Conservation (phyloP, 2,113 vertebrate species). For the Perca fluviatilis region DNA sequence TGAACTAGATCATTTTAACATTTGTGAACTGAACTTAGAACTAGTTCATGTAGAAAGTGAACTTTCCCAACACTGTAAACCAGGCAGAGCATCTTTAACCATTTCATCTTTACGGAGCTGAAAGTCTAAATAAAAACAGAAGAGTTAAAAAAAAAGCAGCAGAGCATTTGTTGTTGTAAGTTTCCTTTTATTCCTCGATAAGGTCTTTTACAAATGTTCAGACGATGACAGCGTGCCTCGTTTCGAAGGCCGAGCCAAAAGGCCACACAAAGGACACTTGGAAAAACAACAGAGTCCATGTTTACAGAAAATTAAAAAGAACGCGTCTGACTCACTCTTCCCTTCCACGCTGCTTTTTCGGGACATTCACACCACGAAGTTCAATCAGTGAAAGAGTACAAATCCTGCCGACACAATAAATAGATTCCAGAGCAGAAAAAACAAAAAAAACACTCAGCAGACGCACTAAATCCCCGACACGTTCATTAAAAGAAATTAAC, state of each 20-base stretch:
- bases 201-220: slow-evolving; percentile 73
- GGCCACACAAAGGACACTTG: slow-evolving; percentile 80
- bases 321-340: background rate
- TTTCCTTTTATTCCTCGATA: slow-evolving; percentile 79
- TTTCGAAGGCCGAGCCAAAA: slow-evolving; percentile 12
- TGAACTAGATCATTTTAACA: too few relatives aligned
- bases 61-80: too few relatives aligned
- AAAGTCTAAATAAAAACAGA: too few relatives aligned
- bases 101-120: too few relatives aligned
- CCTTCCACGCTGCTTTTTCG: too few relatives aligned
- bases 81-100: too few relatives aligned
- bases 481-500: slow-evolving; percentile 12
- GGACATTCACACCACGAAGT: slow-evolving; percentile 12
- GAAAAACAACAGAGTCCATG: slow-evolving; percentile 51
- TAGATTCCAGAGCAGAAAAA: slow-evolving; percentile 51
- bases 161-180: background rate
- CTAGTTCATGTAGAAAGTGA: too few relatives aligned
- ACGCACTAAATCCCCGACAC: slow-evolving; percentile 3
- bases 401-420: slow-evolving; percentile 68
- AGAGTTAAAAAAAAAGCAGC: background rate
- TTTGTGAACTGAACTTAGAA: too few relatives aligned
- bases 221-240: slow-evolving; percentile 59
- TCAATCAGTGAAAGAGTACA: slow-evolving; percentile 18
- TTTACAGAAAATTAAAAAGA: slow-evolving; percentile 48
- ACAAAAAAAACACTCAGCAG: background rate